Evolutionary conservation across 2,113 vertebrate genomes (phyloP).

Genomic region (Vidua chalybeata): DNA sequence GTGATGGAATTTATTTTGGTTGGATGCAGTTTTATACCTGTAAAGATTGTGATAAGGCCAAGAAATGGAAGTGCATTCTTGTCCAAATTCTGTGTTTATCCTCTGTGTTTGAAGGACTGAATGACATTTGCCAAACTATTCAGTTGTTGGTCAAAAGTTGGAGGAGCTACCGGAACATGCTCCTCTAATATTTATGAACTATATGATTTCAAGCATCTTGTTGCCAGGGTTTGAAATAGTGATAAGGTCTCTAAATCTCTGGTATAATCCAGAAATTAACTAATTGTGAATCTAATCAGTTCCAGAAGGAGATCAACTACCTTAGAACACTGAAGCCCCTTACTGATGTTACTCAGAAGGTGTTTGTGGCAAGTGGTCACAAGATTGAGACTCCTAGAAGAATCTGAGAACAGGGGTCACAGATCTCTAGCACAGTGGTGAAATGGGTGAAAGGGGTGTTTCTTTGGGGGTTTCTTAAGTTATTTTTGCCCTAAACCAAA

Average conservation of each 20-base stretch:
- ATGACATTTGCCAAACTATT: neutral
- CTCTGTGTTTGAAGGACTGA: neutral
- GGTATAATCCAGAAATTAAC: neutral
- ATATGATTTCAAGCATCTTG: neutral
- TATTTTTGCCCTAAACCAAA: neutral
- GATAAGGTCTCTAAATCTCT: neutral
- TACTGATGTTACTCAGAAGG: neutral
- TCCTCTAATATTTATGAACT: neutral
- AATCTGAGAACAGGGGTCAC: neutral
- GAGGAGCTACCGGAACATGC: neutral
- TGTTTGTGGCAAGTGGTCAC: neutral
- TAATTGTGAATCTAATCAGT: neutral
- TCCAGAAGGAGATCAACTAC: neutral
- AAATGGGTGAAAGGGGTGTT: neutral
- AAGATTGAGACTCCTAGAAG: neutral
- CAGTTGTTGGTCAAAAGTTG: neutral
- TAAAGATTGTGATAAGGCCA: neutral
- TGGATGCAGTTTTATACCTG: neutral
- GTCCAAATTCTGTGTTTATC: neutral
- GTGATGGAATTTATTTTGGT: neutral
- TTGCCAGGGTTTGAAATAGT: neutral
- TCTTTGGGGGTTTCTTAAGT: neutral
- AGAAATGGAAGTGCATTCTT: neutral
- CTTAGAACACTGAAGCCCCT: neutral
- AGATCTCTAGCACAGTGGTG: neutral